Evolutionary conservation across 2,888 invertebrate species (phyloP).

Genomic region (Metopia argyrocephala): DNA sequence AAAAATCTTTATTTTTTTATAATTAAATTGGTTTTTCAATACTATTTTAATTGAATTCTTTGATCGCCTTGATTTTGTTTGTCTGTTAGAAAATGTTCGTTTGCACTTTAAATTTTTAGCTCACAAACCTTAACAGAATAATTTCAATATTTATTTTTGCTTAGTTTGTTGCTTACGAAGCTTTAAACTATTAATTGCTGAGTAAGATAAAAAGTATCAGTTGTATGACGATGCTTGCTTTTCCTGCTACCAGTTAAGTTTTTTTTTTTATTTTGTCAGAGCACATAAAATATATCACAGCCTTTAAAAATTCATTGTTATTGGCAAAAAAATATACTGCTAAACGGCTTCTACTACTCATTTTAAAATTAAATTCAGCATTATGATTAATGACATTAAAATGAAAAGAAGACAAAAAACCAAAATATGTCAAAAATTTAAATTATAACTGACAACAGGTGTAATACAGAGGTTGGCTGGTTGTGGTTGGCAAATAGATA

Average conservation of each 20-base stretch:
- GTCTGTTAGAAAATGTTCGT: neutral
- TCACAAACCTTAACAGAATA: neutral
- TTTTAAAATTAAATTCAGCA: no score
- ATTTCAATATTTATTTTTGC: neutral
- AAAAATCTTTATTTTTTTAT: neutral
- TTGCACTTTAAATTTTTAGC: no score
- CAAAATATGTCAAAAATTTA: neutral
- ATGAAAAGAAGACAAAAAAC: neutral
- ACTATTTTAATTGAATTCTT: neutral
- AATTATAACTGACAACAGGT: neutral
- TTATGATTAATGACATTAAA: neutral
- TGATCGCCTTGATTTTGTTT: neutral
- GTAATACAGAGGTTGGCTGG: neutral
- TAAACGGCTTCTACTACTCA: no score
- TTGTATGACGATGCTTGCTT: neutral
- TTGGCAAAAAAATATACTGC: neutral
- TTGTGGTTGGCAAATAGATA: neutral
- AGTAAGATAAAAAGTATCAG: neutral
- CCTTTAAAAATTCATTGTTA: neutral
- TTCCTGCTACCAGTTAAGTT: neutral
- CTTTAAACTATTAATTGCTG: neutral
- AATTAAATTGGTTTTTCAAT: neutral
- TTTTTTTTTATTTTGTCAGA: neutral
- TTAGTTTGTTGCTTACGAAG: neutral
- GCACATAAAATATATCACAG: neutral